A percentile compares a stretch with the other conserved stretches of the same genome.
Evolutionary conservation across 2,888 invertebrate genomes (phyloP).

Genomic region (Rambutsinella grinnellia): DNA sequence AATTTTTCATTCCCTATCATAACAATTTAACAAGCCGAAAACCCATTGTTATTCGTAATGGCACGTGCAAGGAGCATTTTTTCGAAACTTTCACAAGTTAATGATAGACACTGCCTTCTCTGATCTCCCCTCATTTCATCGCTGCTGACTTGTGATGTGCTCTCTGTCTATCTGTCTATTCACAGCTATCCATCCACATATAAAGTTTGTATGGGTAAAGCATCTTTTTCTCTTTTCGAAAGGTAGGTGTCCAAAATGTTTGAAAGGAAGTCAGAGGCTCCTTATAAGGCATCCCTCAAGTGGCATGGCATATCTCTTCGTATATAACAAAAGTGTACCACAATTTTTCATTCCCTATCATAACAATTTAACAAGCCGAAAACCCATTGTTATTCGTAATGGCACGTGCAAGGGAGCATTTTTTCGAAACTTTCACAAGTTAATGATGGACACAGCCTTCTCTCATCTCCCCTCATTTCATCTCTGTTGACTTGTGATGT

Average conservation of each 20-base stretch:
- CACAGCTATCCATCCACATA: too few relatives aligned
- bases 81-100: conserved; percentile 2
- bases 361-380: background rate
- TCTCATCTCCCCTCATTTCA: background rate
- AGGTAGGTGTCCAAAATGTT: conserved; percentile 51
- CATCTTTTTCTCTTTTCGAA: conserved; percentile 40
- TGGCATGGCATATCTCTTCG: conserved; percentile 34
- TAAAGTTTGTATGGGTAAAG: too few relatives aligned
- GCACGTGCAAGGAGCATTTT: conserved; percentile 29
- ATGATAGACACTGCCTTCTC: background rate
- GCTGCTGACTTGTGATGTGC: conserved; percentile 11
- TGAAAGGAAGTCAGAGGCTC: conserved; percentile 55
- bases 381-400: background rate
- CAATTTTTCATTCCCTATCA: too few relatives aligned
- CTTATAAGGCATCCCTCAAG: conserved; percentile 57
- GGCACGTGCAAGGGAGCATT: conserved; percentile 35
- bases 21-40: background rate
- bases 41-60: background rate
- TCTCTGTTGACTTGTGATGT: conserved; percentile 9
- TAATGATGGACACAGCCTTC: background rate
- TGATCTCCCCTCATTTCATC: background rate
- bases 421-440: conserved; percentile 2
- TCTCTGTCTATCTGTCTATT: background rate
- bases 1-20: too few relatives aligned
- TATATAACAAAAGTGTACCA: too few relatives aligned